Evolutionary conservation across 2,113 vertebrate species (phyloP).

Genomic region (Microtus ochrogaster): DNA sequence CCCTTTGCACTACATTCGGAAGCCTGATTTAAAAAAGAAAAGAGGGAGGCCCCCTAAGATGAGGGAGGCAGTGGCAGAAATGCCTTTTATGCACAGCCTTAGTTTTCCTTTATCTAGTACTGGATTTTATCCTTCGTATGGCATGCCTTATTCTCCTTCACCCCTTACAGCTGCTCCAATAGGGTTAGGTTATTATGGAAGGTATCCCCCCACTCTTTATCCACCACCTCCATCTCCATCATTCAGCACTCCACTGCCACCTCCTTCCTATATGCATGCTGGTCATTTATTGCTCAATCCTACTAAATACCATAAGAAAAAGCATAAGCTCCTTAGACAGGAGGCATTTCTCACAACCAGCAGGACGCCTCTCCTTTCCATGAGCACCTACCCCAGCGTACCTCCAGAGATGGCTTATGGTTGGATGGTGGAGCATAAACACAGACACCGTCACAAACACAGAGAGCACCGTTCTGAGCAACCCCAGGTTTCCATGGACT

Average conservation of each 20-base stretch:
- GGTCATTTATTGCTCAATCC: constrained; percentile 96
- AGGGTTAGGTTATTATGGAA: constrained; percentile 94
- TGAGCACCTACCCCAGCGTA: constrained; percentile 91
- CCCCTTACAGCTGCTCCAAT: constrained; percentile 91
- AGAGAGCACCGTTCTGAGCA: constrained; percentile 92
- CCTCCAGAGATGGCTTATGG: constrained; percentile 91
- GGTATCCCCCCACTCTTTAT: constrained; percentile 93
- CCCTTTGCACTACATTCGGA: constrained; percentile 94
- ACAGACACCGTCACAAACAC: constrained; percentile 97
- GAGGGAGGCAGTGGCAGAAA: constrained; percentile 95
- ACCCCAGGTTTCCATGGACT: constrained; percentile 85
- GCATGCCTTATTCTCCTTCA: constrained; percentile 96
- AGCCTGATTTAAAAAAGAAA: constrained; percentile 93
- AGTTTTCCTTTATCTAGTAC: constrained; percentile 93
- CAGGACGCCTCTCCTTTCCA: constrained; percentile 90
- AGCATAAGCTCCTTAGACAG: constrained; percentile 93
- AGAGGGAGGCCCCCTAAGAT: constrained; percentile 94
- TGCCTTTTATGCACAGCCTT: constrained; percentile 97
- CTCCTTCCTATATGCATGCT: constrained; percentile 91
- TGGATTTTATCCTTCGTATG: constrained; percentile 96
- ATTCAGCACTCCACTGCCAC: constrained; percentile 92
- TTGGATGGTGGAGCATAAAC: constrained; percentile 97
- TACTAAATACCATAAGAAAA: constrained; percentile 96
- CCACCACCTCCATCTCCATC: constrained; percentile 94
- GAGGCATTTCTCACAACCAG: constrained; percentile 92